A percentile compares a stretch with the other conserved stretches of the same genome.
Evolutionary conservation across 1,140 invertebrate species (phyloP).

Genomic region (Orchestia grillus): DNA sequence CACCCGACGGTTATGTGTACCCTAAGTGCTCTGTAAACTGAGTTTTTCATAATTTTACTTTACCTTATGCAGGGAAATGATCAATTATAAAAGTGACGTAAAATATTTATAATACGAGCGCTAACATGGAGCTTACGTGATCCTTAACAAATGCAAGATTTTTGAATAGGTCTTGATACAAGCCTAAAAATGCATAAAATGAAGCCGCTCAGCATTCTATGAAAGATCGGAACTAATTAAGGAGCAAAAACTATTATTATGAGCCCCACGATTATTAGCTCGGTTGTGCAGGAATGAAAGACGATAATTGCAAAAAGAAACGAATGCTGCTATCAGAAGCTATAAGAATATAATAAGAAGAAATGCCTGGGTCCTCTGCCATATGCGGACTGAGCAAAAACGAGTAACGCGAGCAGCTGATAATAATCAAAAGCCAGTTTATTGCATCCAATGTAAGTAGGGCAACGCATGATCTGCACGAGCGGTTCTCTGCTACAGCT

Average conservation of each 20-base stretch:
- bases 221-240: neutral
- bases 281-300: neutral
- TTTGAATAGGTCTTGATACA: neutral
- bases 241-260: neutral
- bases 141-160: neutral
- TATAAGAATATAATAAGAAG: constrained; percentile 4
- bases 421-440: neutral
- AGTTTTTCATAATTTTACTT: neutral
- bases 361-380: neutral
- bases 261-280: neutral
- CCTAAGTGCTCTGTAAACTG: neutral
- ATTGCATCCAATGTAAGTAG: neutral
- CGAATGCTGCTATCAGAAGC: neutral
- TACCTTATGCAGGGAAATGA: neutral
- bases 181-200: neutral
- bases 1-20: too few species aligned
- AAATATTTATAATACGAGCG: neutral
- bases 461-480: neutral
- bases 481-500: neutral
- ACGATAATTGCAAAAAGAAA: neutral
- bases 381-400: neutral
- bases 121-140: neutral
- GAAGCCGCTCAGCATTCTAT: neutral
- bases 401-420: neutral
- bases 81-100: neutral